These are phyloP conservation scores for Passer domesticus DNA, from an alignment of 2,113 vertebrate species.

Conservation along the genomic window DNA sequence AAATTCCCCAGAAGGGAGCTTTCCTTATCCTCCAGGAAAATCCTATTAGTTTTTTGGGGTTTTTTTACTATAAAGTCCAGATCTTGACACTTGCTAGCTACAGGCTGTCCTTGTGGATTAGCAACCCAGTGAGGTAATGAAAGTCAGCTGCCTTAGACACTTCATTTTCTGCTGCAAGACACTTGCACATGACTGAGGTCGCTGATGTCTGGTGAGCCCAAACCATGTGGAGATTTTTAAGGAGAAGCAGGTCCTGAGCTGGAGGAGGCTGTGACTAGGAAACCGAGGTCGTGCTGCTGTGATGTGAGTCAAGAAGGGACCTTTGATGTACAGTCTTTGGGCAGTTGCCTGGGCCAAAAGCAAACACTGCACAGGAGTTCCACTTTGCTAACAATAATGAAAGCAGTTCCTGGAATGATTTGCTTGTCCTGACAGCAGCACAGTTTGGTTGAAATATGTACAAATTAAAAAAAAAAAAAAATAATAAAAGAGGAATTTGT, in stretches of 20 bases:
- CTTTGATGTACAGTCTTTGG: constrained; percentile 14
- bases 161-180: background rate
- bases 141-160: background rate
- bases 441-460: constrained; percentile 13
- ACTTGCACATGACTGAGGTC: background rate
- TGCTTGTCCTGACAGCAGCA: constrained; percentile 28
- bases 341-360: constrained; percentile 20
- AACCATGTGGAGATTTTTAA: background rate
- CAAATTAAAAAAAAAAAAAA: background rate
- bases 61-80: background rate
- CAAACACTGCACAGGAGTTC: constrained; percentile 20
- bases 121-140: background rate
- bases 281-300: background rate
- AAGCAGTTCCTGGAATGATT: constrained; percentile 28
- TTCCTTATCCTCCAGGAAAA: background rate
- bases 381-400: constrained; percentile 26
- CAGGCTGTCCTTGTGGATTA: background rate
- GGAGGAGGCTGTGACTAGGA: background rate
- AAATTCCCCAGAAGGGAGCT: background rate
- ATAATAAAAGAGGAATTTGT: background rate
- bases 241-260: background rate
- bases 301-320: background rate
- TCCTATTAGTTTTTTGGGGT: background rate
- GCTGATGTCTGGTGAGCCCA: background rate
- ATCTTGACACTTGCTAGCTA: background rate